Evolutionary conservation across 2,888 invertebrate genomes (phyloP), one percentile per base, ranked within the genome.

Genomic region (Leptogaster cylindrica): DNA sequence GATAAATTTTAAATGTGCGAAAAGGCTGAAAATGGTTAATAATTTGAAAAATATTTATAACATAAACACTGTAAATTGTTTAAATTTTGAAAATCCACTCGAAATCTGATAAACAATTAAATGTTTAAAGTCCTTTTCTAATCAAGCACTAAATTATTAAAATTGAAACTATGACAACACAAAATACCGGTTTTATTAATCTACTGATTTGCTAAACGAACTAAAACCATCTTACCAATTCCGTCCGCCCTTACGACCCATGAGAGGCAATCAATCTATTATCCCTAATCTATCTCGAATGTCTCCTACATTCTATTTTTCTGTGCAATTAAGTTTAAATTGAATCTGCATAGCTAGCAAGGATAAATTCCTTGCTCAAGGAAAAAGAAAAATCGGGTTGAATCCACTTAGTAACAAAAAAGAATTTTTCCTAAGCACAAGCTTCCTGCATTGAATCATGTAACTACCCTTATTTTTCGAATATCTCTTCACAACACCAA

Each of bases 251-350:
- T 28, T 50, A n/a, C n/a, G n/a, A n/a, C n/a, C n/a, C n/a, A n/a
- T 27, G 2, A 5, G 28, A 27, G 50, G 28, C 50, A 50, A 12
- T 50, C n/a, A 50, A 52, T 55, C 36, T 20, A 20, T 12, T 36
- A 20, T 23, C 55, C 55, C 39, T 36, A 55, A 36, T 36, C 36
- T 33, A 5, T 36, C 16, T 41, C 2, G 14, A 41, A 41, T 41
- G 10, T 16, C 8, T 20, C 23, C 39, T 55, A 20, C 20, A 36
- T 4, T 36, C 23, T 23, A 55, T 28, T 55, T 50, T 55, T 55
- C 55, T 16, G 36, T 36, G 36, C 36, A 55, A 55, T 55, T 55
- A 36, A 55, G 39, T 55, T 20, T 55, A 31, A 39, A 55, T 36
- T 20, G 55, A 36, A 55, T 55, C 23, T 36, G 36, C 55, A 55